These are phyloP conservation scores for Thomomys bottae DNA, from an alignment of 2,113 vertebrate genomes.

Conservation along the genomic window DNA sequence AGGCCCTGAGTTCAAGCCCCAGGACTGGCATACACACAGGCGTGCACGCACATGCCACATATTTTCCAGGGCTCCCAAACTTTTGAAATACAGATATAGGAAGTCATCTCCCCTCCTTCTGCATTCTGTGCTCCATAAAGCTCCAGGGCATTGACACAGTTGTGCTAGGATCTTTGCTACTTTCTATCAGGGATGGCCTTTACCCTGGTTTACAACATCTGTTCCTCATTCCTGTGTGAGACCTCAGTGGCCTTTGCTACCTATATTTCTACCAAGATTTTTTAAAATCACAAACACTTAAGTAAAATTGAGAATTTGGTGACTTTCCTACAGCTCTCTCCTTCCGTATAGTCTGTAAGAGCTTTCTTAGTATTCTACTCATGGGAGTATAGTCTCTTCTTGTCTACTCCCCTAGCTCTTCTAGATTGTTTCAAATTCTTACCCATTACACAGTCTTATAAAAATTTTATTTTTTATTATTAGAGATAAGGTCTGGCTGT, in stretches of 20 bases:
- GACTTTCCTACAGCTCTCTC: not conserved
- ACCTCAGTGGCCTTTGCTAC: not conserved
- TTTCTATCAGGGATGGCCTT: not conserved
- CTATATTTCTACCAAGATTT: not conserved
- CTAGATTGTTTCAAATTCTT: not conserved
- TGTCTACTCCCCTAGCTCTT: not conserved
- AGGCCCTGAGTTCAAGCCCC: no score
- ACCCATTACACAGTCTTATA: not conserved
- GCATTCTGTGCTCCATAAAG: not conserved
- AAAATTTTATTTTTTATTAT: no score
- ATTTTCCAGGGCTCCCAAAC: not conserved
- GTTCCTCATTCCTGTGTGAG: not conserved
- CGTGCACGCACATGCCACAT: not conserved
- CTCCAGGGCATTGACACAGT: not conserved
- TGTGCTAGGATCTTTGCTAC: not conserved
- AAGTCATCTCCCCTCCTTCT: not conserved
- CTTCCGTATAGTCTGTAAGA: no score
- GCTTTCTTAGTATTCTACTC: not conserved
- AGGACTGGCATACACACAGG: no score
- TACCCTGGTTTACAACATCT: not conserved
- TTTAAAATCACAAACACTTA: not conserved
- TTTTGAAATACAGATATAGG: not conserved
- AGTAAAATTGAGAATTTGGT: not conserved
- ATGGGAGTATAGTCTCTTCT: not conserved
- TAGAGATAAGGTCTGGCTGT: no score